phyloP scores from a whole-genome alignment of 2,797 vertebrate species.

The Distichodus sexfasciatus region DNA sequence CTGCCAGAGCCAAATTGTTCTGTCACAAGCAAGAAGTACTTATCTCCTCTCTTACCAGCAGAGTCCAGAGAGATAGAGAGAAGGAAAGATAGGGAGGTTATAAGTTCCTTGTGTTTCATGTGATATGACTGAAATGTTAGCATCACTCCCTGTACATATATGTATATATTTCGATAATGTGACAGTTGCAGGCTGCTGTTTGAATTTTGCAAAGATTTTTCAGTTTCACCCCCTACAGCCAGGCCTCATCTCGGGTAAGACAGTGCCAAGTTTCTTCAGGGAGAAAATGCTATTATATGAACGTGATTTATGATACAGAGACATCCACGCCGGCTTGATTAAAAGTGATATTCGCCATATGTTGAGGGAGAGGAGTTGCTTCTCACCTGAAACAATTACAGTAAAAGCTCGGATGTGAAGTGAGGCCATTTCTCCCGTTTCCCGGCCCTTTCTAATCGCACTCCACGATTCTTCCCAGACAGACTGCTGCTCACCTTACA shows the following conservation, averaged over 20 bases:
- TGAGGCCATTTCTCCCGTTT: conserved; percentile 51
- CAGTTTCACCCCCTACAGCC: no score
- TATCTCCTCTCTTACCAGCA: conserved; percentile 41
- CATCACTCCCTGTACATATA: neutral
- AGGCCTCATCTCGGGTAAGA: conserved; percentile 12
- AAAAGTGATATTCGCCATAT: conserved; percentile 58
- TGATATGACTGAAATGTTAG: neutral
- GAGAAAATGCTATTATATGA: conserved; percentile 33
- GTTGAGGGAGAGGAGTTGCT: conserved; percentile 45
- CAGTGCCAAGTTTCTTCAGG: conserved; percentile 32
- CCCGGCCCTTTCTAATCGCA: conserved; percentile 35
- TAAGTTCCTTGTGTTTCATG: conserved; percentile 6
- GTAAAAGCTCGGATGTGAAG: conserved; percentile 52
- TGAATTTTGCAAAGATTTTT: conserved; percentile 3
- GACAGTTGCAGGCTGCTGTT: neutral
- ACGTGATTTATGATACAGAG: conserved; percentile 52
- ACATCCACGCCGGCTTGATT: conserved; percentile 51
- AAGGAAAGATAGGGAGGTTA: neutral
- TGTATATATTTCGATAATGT: no score
- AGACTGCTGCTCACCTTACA: neutral
- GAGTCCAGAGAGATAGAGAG: conserved; percentile 17
- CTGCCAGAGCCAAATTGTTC: conserved; percentile 49
- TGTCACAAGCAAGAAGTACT: conserved; percentile 50
- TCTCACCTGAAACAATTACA: conserved; percentile 53
- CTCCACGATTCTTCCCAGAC: conserved; percentile 3